These are phyloP conservation scores for Dendrolimus punctatus DNA, from an alignment of 1,140 invertebrate species.

Conservation along the genomic window DNA sequence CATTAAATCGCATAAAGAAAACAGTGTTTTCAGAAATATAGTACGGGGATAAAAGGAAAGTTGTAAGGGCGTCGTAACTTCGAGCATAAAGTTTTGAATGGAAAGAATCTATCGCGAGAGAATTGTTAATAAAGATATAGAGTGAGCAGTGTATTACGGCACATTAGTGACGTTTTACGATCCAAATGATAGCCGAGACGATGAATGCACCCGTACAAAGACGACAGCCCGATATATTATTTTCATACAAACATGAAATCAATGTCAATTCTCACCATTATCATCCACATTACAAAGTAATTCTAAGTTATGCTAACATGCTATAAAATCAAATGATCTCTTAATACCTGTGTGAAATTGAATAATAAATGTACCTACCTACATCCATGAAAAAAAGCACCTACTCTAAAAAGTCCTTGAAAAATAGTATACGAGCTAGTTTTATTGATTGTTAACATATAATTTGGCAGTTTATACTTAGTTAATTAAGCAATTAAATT, in stretches of 20 bases:
- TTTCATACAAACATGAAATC: too few species aligned
- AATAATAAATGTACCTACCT: neutral
- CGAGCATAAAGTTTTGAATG: slow-evolving; percentile 61
- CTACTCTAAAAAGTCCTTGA: too few species aligned
- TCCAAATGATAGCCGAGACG: slow-evolving; percentile 33
- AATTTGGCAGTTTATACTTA: too few species aligned
- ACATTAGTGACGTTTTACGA: slow-evolving; percentile 64
- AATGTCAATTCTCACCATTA: too few species aligned
- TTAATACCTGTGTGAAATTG: neutral
- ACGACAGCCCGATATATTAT: too few species aligned
- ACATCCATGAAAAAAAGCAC: neutral
- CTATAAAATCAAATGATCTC: neutral
- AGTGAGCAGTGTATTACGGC: slow-evolving; percentile 52
- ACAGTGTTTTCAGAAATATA: slow-evolving; percentile 65
- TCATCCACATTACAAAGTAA: too few species aligned
- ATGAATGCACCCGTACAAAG: slow-evolving; percentile 49
- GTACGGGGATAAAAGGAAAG: slow-evolving; percentile 59
- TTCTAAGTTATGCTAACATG: too few species aligned
- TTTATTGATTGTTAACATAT: too few species aligned
- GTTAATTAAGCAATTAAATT: too few species aligned
- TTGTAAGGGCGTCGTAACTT: slow-evolving; percentile 61
- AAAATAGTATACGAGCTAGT: too few species aligned
- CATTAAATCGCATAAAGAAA: slow-evolving; percentile 67
- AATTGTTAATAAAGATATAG: slow-evolving; percentile 70
- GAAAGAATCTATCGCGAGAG: slow-evolving; percentile 57